Conservation (phyloP, 2,113 vertebrate species). For the Lagopus leucura region DNA sequence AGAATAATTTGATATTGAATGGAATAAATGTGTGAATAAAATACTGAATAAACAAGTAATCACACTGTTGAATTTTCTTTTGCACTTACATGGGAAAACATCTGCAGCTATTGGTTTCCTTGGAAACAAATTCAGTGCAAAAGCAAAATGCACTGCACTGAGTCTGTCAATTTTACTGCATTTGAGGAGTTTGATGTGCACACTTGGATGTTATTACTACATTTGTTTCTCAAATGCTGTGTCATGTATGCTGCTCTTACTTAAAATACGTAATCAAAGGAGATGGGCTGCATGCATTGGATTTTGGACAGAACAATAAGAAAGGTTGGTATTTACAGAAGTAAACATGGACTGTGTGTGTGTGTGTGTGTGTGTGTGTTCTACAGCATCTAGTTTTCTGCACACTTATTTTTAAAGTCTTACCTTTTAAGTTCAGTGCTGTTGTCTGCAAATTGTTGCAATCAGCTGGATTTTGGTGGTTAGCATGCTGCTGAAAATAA, state of each 20-base stretch:
- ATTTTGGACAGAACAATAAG: not conserved
- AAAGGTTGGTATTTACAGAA: constrained; percentile 48
- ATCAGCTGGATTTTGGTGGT: not conserved
- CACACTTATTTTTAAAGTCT: not conserved
- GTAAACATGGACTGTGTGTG: not conserved
- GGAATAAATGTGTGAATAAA: not conserved
- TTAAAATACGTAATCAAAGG: not conserved
- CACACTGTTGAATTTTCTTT: constrained; percentile 7
- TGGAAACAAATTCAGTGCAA: constrained; percentile 62
- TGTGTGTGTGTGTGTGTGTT: not conserved
- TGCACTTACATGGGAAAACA: constrained; percentile 1
- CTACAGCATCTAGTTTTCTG: not conserved
- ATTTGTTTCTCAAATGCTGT: not conserved
- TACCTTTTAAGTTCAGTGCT: not conserved
- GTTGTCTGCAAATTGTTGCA: not conserved
- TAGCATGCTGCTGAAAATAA: not conserved
- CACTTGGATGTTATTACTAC: not conserved
- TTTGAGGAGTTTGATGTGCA: constrained; percentile 20
- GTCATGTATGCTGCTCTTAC: not conserved
- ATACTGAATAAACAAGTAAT: not conserved
- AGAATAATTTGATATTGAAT: not conserved
- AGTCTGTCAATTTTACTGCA: constrained; percentile 1
- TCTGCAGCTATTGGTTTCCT: constrained; percentile 68
- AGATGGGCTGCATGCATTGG: not conserved
- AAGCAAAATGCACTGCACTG: constrained; percentile 23